Evolutionary conservation across 1,140 invertebrate species (phyloP).

Genomic region (Ephestia elutella): DNA sequence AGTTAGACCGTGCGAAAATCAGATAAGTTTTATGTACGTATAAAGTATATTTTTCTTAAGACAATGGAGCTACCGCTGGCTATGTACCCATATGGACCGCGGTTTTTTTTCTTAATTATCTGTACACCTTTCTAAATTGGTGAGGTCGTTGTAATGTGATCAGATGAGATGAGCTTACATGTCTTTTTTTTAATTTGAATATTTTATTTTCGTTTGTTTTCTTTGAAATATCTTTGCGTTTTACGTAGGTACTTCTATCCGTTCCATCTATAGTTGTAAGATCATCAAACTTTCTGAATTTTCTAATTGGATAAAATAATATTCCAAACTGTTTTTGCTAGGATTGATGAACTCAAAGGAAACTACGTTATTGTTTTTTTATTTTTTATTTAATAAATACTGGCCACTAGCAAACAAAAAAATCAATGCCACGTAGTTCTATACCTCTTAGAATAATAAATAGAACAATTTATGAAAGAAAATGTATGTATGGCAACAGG

Average conservation of each 20-base stretch:
- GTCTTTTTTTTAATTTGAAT: neutral
- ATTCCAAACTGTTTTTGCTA: too few relatives aligned
- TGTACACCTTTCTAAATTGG: conserved; percentile 57
- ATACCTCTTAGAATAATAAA: too few relatives aligned
- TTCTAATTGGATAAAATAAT: too few relatives aligned
- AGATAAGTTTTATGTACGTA: conserved; percentile 55
- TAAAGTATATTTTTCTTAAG: conserved; percentile 49
- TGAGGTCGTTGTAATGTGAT: conserved; percentile 45
- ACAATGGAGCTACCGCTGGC: conserved; percentile 41
- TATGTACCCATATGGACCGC: conserved; percentile 41
- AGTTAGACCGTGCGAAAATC: conserved; percentile 61
- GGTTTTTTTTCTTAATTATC: conserved; percentile 46
- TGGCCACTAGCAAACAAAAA: too few relatives aligned
- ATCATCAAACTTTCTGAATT: too few relatives aligned
- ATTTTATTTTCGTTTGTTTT: neutral
- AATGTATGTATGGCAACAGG: conserved; percentile 8
- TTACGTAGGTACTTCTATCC: too few relatives aligned
- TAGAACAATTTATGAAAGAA: neutral
- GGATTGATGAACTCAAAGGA: too few relatives aligned
- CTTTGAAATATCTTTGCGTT: too few relatives aligned
- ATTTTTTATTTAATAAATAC: too few relatives aligned
- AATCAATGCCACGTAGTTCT: too few relatives aligned
- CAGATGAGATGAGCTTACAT: conserved; percentile 17
- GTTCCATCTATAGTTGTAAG: too few relatives aligned
- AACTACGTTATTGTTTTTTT: too few relatives aligned